Conservation (phyloP, 2,113 vertebrate genomes). For the Ifrita kowaldi region DNA sequence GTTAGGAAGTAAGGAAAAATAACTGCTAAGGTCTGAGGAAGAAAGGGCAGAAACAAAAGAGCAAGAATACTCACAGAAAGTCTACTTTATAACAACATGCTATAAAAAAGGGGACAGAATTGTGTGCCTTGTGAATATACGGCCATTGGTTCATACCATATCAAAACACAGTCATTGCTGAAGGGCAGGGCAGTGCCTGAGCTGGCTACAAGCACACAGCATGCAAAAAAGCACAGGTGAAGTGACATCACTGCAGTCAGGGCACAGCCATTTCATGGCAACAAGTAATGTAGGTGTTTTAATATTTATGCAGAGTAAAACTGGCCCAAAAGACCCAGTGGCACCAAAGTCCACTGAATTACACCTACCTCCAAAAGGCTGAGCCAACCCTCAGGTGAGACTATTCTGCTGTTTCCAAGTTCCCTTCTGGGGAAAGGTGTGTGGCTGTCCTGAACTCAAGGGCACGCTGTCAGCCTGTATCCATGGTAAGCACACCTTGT, state of each 20-base stretch:
- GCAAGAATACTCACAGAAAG: neutral
- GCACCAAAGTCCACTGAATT: neutral
- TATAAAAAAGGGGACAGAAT: neutral
- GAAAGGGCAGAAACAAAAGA: neutral
- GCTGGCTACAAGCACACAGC: neutral
- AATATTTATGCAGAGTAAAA: neutral
- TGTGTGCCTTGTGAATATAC: neutral
- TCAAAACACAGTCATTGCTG: neutral
- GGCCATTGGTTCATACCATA: neutral
- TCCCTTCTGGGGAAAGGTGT: neutral
- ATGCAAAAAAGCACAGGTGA: neutral
- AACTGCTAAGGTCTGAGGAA: neutral
- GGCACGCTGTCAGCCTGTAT: fast-evolving
- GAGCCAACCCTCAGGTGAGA: neutral
- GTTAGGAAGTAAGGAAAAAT: neutral
- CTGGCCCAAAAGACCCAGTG: neutral
- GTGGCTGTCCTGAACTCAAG: neutral
- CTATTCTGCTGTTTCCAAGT: neutral
- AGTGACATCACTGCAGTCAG: neutral
- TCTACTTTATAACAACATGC: neutral
- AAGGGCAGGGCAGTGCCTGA: neutral
- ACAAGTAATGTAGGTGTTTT: neutral
- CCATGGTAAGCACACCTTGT: neutral
- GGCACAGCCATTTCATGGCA: neutral
- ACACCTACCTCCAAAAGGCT: neutral